Evolutionary conservation across 2,888 invertebrate species (phyloP).

Genomic region (Dicyrtomina minuta): DNA sequence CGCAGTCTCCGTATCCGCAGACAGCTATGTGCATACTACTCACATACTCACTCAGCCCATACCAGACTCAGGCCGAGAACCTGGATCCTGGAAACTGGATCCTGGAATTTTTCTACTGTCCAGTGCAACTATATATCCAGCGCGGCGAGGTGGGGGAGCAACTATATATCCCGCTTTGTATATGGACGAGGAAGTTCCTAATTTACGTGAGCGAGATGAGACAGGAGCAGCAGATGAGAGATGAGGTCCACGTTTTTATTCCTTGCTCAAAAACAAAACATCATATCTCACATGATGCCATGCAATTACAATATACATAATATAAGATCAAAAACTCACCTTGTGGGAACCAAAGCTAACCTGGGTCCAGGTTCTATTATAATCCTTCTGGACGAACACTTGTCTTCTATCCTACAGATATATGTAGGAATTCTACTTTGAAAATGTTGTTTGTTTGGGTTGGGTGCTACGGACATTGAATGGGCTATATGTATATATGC

Average conservation of each 20-base stretch:
- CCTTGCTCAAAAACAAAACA: constrained; percentile 13
- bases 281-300: constrained; percentile 1
- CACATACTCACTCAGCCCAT: too few species aligned
- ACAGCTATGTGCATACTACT: too few species aligned
- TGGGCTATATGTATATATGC: not conserved
- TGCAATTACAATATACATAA: constrained; percentile 8
- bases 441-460: not conserved
- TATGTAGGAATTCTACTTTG: not conserved
- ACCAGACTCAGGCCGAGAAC: too few species aligned
- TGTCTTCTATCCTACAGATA: not conserved
- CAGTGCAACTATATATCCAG: too few species aligned
- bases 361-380: too few species aligned
- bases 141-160: constrained; percentile 14
- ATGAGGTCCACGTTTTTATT: not conserved
- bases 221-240: not conserved
- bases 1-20: too few species aligned
- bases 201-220: too few species aligned
- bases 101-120: too few species aligned
- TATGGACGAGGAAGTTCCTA: too few species aligned
- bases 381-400: constrained; percentile 11
- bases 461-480: too few species aligned
- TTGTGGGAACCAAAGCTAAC: constrained; percentile 29
- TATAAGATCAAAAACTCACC: too few species aligned
- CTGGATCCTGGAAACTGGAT: too few species aligned
- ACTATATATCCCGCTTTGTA: constrained; percentile 19